Base-by-base conservation (phyloP, 1,140 invertebrate genomes). In the Zeugodacus cucurbitae region DNA sequence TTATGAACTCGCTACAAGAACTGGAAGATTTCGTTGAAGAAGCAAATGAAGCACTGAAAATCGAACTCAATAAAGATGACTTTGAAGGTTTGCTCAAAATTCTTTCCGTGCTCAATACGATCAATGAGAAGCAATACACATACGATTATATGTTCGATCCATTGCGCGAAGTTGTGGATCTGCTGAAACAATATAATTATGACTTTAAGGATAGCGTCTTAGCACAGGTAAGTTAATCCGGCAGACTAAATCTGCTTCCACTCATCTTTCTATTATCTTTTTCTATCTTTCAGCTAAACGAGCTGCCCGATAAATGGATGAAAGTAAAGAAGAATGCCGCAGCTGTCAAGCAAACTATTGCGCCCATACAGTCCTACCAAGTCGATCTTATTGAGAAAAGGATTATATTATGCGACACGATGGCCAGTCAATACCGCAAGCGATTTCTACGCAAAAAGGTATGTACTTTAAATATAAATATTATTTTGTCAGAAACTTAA, bases 301-400 rank as follows among this genome's bases (percentile, higher is more conserved):
- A 97, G 90, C 93, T 99, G 44, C 98, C 98, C 0, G 97, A 98
- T 90, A 95, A 95, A 90, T 99, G 98, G 98, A 95, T 94, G 48
- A 96, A 96, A 88, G 95, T 97, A n/a, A 98, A 99, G 93, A 98
- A 98, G 93, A 91, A 94, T 88, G 96, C 97, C 8, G 95, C 97
- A 7, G 96, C 96, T 86, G 96, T 97, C n/a, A 98, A 98, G 92
- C 97, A 98, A 93, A 95, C 96, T 41, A 97, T 98, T 57, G 96
- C 96, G 17, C 97, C 98, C 41, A 95, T 98, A 89, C 95, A 96
- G 91, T 94, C 95, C 7, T 94, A 95, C 59, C 95, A 96, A 89
- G 94, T 95, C 1, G 95, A 95, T 70, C 94, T 95, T 10, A 95
- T 96, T 57, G 94, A 95, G 86, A 95, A 95, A 88, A 94, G 95